Conservation (phyloP, 2,113 vertebrate genomes). For the Rhinoderma darwinii region DNA sequence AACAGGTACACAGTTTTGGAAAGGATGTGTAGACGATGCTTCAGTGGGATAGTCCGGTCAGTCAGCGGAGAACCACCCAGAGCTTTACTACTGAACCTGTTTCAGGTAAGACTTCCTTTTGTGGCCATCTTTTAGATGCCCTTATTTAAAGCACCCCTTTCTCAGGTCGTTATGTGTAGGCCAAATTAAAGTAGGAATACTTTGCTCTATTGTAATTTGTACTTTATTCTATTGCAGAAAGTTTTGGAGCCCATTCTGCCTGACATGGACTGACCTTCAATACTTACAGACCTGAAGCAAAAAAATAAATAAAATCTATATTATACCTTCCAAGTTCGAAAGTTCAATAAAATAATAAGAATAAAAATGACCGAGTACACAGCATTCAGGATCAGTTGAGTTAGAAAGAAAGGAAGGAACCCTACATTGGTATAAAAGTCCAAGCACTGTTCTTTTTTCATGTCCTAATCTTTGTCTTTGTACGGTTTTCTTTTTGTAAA, state of each 20-base stretch:
- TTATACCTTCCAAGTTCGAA: constrained; percentile 68
- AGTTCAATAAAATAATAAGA: constrained; percentile 64
- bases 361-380: constrained; percentile 72
- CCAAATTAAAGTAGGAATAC: no score
- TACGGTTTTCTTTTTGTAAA: constrained; percentile 70
- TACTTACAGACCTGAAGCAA: neutral
- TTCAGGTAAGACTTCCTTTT: no score
- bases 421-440: constrained; percentile 64
- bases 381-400: constrained; percentile 73
- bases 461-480: constrained; percentile 61
- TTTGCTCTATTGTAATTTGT: no score
- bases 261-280: constrained; percentile 66
- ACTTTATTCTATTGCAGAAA: constrained; percentile 76
- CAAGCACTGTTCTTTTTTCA: constrained; percentile 69
- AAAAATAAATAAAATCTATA: constrained; percentile 60
- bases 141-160: no score
- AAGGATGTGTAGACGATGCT: no score
- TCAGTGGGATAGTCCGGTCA: no score
- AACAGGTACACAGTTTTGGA: no score
- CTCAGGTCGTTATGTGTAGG: no score
- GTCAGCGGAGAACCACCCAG: no score
- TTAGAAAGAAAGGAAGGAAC: constrained; percentile 67
- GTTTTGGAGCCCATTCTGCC: constrained; percentile 73
- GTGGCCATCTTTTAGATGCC: no score
- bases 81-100: no score